These are phyloP conservation scores for Antrozous pallidus DNA, from an alignment of 2,797 vertebrate genomes.

Conservation along the genomic window DNA sequence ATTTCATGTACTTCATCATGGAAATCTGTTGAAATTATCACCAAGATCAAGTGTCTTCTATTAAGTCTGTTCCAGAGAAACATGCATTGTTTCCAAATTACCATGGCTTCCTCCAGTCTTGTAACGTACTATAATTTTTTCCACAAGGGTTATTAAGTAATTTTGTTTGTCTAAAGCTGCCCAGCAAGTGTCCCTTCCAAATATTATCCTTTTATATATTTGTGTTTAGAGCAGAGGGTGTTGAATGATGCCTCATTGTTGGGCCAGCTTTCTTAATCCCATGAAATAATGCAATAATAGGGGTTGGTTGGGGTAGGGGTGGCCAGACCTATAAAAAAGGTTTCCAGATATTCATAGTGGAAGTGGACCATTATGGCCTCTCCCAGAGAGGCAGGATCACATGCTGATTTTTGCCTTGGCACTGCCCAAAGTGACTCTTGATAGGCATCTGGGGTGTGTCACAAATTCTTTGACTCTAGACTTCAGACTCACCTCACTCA, in stretches of 20 bases:
- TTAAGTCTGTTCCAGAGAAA: constrained; percentile 53
- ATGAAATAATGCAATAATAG: constrained; percentile 1
- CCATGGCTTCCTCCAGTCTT: constrained; percentile 28
- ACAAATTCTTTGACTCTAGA: neutral
- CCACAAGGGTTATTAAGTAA: constrained; percentile 59
- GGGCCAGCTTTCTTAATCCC: constrained; percentile 42
- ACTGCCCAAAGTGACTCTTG: neutral
- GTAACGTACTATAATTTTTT: constrained; percentile 58
- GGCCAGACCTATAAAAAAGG: neutral
- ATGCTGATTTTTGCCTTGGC: neutral
- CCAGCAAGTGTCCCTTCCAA: constrained; percentile 38
- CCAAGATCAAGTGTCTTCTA: constrained; percentile 57
- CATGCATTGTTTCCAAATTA: constrained; percentile 66
- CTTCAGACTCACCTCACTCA: neutral
- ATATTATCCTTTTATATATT: neutral
- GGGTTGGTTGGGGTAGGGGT: neutral
- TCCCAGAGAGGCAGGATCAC: neutral
- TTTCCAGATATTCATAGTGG: neutral
- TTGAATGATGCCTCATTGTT: constrained; percentile 28
- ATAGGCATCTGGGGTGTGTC: neutral
- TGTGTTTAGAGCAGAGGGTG: neutral
- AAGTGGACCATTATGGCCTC: neutral
- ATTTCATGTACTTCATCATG: constrained; percentile 57
- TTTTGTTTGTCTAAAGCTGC: constrained; percentile 50
- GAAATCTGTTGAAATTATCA: constrained; percentile 56